Base-by-base conservation (phyloP, 2,113 vertebrate species). In the Xiphorhynchus elegans region DNA sequence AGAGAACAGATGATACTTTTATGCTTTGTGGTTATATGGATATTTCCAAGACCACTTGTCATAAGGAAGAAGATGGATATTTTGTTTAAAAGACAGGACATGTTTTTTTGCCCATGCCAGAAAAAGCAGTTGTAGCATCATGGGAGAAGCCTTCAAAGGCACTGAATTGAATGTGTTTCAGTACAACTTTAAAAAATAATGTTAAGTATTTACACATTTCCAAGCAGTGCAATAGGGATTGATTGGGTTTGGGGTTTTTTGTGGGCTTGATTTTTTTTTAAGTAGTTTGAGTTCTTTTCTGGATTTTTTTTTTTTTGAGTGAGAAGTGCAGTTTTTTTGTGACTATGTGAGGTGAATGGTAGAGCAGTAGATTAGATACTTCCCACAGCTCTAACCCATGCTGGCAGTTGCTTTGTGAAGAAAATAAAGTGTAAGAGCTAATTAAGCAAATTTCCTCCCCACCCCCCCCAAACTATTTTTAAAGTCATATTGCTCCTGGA, bases 1-100 rank as follows among this genome's bases (percentile, higher is more conserved):
- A 69, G 33, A 88, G 68, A 88, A 58, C 42, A 93, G 49, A 85
- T 82, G 39, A 81, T 66, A 44, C 42, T 87, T 94, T 74, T 74
- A 33, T 78, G 63, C 52, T 59, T 56, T 25, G 39, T 72, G 42
- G 10, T 64, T 90, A 12, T 24, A 19, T 39, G 67, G 55, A 26
- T 33, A 21, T 55, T 74, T 63, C 49, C 62, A 90, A 60, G 58
- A 82, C 53, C 15, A 35, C 37, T 78, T 85, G n/a, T 33, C 46
- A 11, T 20, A 40, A 78, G 31, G 37, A 94, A 82, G 24, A 74
- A 67, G 44, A 56, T 5, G 67, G 49, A 49, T 6, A 11, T 73
- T 83, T 89, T 60, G 31, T 56, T 88, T 81, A 73, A 56, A 83
- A 85, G 49, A n/a, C 16, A 28, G 69, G 46, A 46, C 13, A 37